Evolutionary conservation across 2,888 invertebrate genomes (phyloP), one percentile per base, ranked within the genome.

Genomic region (Anaspis maculata): DNA sequence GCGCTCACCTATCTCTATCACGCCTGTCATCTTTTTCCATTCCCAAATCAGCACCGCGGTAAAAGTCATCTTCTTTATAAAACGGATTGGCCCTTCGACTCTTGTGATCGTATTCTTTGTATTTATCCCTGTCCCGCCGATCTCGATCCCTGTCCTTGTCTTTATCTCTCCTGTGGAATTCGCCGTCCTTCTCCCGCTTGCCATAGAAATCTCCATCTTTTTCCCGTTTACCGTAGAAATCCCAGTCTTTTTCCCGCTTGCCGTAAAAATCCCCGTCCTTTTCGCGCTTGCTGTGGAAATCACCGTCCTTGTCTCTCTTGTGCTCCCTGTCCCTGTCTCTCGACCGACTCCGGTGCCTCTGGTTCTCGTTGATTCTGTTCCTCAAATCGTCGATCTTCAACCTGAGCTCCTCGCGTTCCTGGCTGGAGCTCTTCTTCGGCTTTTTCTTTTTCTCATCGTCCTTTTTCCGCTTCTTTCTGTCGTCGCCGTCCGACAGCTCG

Each of bases 401-500:
- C 9, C 39, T 35, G 37, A 41, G 45, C 19, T 43, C 29, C 12
- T 32, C 40, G 37, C 46, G 46, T 28, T 36, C 36, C 10, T 27
- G 27, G 10, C 30, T 26, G 12, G 13, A n/a, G 12, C 38, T 40
- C 16, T 41, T 41, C 13, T 25, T 52, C 59, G 48, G 51, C 30
- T 53, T 49, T 34, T 50, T 51, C 27, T 39, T 38, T 41, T 45
- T 42, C 25, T 39, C 48, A 27, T 49, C 44, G 7, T 34, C 37
- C 38, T 40, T 40, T 35, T 34, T 37, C 14, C 25, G 34, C 33
- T 35, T 49, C 27, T 39, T 39, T 21, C 44, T 32, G 1, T 24
- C 26, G 10, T 30, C 25, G 11, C 27, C 25, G 10, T 54, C 57
- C 12, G 74, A 69, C 35, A 76, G 66, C 62, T 79, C 77, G 1